A percentile compares a stretch with the other conserved stretches of the same genome.
Evolutionary conservation across 2,888 invertebrate genomes (phyloP).

Genomic region (Bibio marci): DNA sequence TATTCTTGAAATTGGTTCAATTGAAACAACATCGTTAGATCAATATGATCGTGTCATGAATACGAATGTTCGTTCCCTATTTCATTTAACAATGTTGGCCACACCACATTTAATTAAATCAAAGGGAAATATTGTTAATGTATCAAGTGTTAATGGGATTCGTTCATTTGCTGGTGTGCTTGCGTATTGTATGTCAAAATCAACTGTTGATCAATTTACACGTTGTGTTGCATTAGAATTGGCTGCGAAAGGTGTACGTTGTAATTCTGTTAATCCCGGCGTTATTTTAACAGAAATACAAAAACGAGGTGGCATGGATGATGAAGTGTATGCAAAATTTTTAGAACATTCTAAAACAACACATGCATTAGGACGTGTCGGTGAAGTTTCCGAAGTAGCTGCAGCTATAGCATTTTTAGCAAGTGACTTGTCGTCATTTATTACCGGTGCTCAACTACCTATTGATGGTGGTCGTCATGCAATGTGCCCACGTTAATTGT

Average conservation of each 20-base stretch:
- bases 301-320: slow-evolving; percentile 41
- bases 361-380: slow-evolving; percentile 49
- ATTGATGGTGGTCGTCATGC: slow-evolving; percentile 56
- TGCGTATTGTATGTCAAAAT: slow-evolving; percentile 52
- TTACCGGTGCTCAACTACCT: slow-evolving; percentile 47
- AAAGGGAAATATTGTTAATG: slow-evolving; percentile 75
- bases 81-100: slow-evolving; percentile 61
- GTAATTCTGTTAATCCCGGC: slow-evolving; percentile 53
- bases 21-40: slow-evolving; percentile 61
- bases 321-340: slow-evolving; percentile 40
- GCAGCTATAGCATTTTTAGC: slow-evolving; percentile 53
- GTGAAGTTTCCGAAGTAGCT: slow-evolving; percentile 45
- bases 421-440: slow-evolving; percentile 43
- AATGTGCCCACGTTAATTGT: slow-evolving; percentile 41
- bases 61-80: slow-evolving; percentile 60
- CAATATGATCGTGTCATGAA: slow-evolving; percentile 78
- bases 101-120: slow-evolving; percentile 61
- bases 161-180: slow-evolving; percentile 46
- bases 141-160: slow-evolving; percentile 64
- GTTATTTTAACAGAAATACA: slow-evolving; percentile 50
- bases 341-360: slow-evolving; percentile 44
- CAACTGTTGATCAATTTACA: slow-evolving; percentile 56
- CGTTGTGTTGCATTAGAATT: slow-evolving; percentile 48
- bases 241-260: slow-evolving; percentile 35
- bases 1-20: slow-evolving; percentile 50